Percentiles rank a stretch among this genome's conserved stretches.
These are phyloP conservation scores for Nephotettix cincticeps DNA, from an alignment of 1,140 invertebrate genomes.

Conservation along the genomic window DNA sequence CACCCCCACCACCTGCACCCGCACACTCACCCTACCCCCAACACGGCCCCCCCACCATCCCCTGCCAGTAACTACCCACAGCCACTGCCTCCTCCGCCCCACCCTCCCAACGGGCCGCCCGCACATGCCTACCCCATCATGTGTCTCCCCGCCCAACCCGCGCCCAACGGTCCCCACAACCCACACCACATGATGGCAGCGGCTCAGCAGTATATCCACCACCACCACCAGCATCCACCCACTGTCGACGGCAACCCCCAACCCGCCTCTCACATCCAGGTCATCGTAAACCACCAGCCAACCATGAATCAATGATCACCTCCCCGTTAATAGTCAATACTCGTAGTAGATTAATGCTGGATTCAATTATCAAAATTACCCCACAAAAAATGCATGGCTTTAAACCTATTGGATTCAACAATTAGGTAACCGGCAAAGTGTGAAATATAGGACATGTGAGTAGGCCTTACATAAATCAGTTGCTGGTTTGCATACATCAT, in stretches of 20 bases:
- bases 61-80: conserved; percentile 48
- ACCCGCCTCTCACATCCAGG: background rate
- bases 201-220: conserved; percentile 34
- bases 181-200: conserved; percentile 53
- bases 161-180: conserved; percentile 52
- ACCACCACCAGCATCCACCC: conserved; percentile 36
- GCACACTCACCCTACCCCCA: conserved; percentile 58
- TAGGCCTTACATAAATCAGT: too few relatives aligned
- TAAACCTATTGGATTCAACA: background rate
- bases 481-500: too few relatives aligned
- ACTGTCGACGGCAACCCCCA: conserved; percentile 20
- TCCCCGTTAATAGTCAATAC: background rate
- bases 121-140: conserved; percentile 56
- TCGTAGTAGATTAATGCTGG: background rate
- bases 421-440: too few relatives aligned
- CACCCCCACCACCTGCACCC: conserved; percentile 59
- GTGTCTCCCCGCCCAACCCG: conserved; percentile 58
- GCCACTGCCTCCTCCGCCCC: conserved; percentile 52
- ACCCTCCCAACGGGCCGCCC: conserved; percentile 48
- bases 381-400: background rate
- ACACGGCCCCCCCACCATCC: conserved; percentile 51
- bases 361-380: background rate
- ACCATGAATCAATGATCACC: background rate
- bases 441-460: too few relatives aligned
- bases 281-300: background rate